A percentile compares a stretch with the other conserved stretches of the same genome.
These are phyloP conservation scores for Chelonus formosanus DNA, from an alignment of 2,888 invertebrate species.

Conservation along the genomic window DNA sequence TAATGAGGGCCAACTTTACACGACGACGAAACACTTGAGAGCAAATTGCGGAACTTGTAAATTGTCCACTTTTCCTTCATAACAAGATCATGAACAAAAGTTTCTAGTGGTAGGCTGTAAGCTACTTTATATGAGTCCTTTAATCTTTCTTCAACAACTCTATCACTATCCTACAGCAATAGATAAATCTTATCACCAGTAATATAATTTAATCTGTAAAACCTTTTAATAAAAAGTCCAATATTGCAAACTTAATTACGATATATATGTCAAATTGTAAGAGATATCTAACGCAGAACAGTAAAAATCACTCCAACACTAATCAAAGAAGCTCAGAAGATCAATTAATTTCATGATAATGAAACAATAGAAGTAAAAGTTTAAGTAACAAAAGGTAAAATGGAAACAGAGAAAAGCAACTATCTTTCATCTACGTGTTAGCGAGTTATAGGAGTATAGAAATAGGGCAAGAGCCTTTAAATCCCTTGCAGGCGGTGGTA, in stretches of 20 bases:
- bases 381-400: not conserved
- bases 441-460: conserved; percentile 24
- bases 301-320: not conserved
- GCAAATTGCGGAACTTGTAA: conserved; percentile 31
- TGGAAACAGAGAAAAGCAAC: conserved; percentile 4
- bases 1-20: conserved; percentile 31
- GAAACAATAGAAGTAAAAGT: conserved; percentile 5
- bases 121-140: too few species aligned
- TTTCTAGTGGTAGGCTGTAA: not conserved
- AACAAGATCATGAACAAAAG: conserved; percentile 22
- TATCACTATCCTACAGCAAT: too few species aligned
- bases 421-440: conserved; percentile 24
- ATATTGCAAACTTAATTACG: too few species aligned
- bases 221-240: too few species aligned
- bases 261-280: too few species aligned
- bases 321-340: conserved; percentile 26
- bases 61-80: conserved; percentile 29
- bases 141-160: too few species aligned
- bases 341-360: conserved; percentile 23
- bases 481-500: conserved; percentile 25
- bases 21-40: conserved; percentile 14
- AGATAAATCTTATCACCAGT: too few species aligned
- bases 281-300: too few species aligned
- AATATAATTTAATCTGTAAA: too few species aligned
- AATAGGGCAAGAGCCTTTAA: conserved; percentile 15